Base-by-base conservation (phyloP, 2,113 vertebrate species). In the Platysternon megacephalum region DNA sequence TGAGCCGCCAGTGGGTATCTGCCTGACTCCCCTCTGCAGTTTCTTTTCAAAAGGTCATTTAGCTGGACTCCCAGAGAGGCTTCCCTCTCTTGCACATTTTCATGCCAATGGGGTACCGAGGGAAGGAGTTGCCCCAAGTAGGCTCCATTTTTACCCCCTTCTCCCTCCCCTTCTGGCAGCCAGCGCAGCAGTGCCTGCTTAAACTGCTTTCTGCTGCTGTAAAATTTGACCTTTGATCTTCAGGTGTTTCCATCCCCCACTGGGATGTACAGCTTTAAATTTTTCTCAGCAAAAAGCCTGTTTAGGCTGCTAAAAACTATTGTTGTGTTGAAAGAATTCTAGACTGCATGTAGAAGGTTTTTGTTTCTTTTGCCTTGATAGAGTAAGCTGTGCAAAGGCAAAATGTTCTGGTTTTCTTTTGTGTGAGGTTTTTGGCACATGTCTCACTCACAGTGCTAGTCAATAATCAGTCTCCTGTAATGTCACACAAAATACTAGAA, bases 231-330 rank as follows among this genome's bases (percentile, higher is more conserved):
- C 12, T 92, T 94, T 93, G 48, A 16, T 5, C 35, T 90, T 88
- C 76, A 0, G 1, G 9, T 11, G 5, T 48, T 2, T 5, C 46
- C 2, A 1, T 2, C 58, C 88, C 51, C 5, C 1, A 2, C 4
- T 51, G 81, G 35, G 2, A 32, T 32, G 17, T 82, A 42, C 5
- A 87, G 6, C 2, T 51, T 3, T 12, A 82, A 82, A 5, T 82
- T 82, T 79, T 58, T 13, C 14, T 8, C 5, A 52, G 6, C 48
- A 93, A 88, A 89, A 90, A 44, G 7, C 0, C 3, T 26, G 4
- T 21, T 35, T 78, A 92, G 83, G 5, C 16, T 82, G 3, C 3
- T 6, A 46, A 11, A 79, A 22, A 4, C 0, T 78, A 2, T 28
- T 78, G 42, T 53, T 90, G 79, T 88, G 44, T 12, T 52, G 84